Conservation (phyloP, 23 tunicate genomes). For the Trididemnum nubilum region DNA sequence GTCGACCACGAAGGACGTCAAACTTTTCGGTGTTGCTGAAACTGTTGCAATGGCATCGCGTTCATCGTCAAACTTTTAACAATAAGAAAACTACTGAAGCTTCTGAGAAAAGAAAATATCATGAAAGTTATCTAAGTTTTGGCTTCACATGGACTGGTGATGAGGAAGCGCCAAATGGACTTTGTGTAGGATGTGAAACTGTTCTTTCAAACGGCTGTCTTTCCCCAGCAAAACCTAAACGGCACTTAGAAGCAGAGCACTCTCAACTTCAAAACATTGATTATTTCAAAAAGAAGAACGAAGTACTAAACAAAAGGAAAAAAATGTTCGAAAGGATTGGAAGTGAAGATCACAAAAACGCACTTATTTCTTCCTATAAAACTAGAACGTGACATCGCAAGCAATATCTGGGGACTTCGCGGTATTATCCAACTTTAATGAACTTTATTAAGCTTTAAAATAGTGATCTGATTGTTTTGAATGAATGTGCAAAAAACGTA, state of each 20-base stretch:
- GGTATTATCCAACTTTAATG: too few species aligned
- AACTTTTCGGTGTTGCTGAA: too few species aligned
- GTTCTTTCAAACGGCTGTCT: constrained; percentile 13
- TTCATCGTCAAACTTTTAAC: constrained; percentile 19
- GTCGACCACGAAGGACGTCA: too few species aligned
- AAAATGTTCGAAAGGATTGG: constrained; percentile 2
- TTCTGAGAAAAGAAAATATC: constrained; percentile 19
- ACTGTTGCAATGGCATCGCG: constrained; percentile 19
- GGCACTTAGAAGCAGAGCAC: constrained; percentile 2
- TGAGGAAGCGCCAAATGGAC: constrained; percentile 19
- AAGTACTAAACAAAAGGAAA: constrained; percentile 14
- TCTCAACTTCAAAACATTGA: constrained; percentile 23
- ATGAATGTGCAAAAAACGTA: too few species aligned
- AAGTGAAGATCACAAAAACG: constrained; percentile 22
- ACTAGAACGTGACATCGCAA: too few species aligned
- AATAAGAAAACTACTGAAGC: constrained; percentile 26
- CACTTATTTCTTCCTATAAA: constrained; percentile 21
- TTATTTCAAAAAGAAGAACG: constrained; percentile 17
- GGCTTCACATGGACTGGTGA: constrained; percentile 35
- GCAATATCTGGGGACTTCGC: too few species aligned
- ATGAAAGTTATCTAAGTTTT: constrained; percentile 18
- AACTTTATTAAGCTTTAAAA: too few species aligned
- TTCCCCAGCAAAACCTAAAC: constrained; percentile 16
- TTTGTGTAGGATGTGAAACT: constrained; percentile 22
- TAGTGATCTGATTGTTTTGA: too few species aligned